Evolutionary conservation across 2,113 vertebrate species (phyloP), one percentile per base, ranked within the genome.

Genomic region (Oreochromis tanganicae): DNA sequence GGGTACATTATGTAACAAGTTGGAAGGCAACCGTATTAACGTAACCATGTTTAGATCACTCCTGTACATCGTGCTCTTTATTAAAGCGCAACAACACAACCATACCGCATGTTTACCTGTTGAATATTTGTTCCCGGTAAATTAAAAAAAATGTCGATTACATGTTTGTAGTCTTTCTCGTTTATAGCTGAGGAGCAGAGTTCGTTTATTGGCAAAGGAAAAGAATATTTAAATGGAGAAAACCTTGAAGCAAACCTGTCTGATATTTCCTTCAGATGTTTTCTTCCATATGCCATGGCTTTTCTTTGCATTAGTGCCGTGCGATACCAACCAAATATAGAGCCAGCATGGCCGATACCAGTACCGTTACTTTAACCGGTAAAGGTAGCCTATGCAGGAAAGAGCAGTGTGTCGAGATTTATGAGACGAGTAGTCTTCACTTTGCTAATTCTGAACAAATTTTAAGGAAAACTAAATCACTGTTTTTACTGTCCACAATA

Each of bases 1-100:
- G 56, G 57, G 50, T 89, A 34, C 80, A 78, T 95, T 95, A 96
- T 91, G 89, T 93, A 96, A 95, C 83, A 66, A 82, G 80, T 55
- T 88, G 43, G 66, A 82, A 85, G 52, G 73, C 55, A 19, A 54
- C 79, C 55, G 57, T 78, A 24, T 61, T 55, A 78, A 32, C 79
- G 56, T 66, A 24, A 55, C 57, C 57, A 32, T 80, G 63, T 89
- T 87, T 55, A 27, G 38, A 61, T 73, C 57, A 57, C 9, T 8
- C 7, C 24, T 13, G 3, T 12, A 19, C 7, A 41, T 3, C 17
- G 10, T 19, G 24, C 24, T 81, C 57, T 71, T 24, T 14, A 12
- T 80, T 48, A 29, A 78, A 85, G 17, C 56, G 29, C 8, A 46
- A 43, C 11, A 46, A 7, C 63, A 43, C 68, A 9, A 5, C 10